Evolutionary conservation across 1,140 invertebrate species (phyloP), one percentile per base, ranked within the genome.

Genomic region (Tetraneura akinire): DNA sequence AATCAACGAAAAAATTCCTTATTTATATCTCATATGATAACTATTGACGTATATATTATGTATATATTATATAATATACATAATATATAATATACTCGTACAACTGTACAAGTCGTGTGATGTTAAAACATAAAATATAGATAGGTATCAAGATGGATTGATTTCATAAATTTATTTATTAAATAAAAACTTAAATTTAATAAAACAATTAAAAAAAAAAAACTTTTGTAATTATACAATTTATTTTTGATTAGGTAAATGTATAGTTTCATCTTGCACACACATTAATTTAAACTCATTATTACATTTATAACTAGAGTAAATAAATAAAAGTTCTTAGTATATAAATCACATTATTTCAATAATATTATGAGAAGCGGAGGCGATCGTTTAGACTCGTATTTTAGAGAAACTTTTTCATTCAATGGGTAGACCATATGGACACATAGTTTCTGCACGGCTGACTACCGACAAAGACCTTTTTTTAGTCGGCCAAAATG

Each of bases 391-490:
- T 57, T 78, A 62, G 74, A 60, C 53, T 78, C 37, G 66, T 51
- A 78, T 47, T 60, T 60, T 60, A 18, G 55, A 78, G 32, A 78
- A 42, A 21, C 9, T 57, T 76, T 76, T 32, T 76, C 14, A 11
- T 45, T 78, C 55, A 78, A 45, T 62, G 55, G 37, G 29, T 29
- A 55, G 74, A 55, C 74, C 74, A 78, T 78, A 78, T 78, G 74
- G 74, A 78, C 74, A 78, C 74, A 62, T 47, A 78, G 74, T 78
- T 78, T 78, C 53, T 57, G 74, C 74, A 47, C 74, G 74, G 55
- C 55, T 78, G 74, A 62, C 21, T 57, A n/a, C 37, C 21, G 74
- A 78, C 74, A 78, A 78, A 78, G 21, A 55, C 1, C 55, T 57
- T 60, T 78, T 23, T 78, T 78, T 78, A 78, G 55, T 62, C 55